phyloP scores from a whole-genome alignment of 2,113 vertebrate genomes.

The Turnix velox region DNA sequence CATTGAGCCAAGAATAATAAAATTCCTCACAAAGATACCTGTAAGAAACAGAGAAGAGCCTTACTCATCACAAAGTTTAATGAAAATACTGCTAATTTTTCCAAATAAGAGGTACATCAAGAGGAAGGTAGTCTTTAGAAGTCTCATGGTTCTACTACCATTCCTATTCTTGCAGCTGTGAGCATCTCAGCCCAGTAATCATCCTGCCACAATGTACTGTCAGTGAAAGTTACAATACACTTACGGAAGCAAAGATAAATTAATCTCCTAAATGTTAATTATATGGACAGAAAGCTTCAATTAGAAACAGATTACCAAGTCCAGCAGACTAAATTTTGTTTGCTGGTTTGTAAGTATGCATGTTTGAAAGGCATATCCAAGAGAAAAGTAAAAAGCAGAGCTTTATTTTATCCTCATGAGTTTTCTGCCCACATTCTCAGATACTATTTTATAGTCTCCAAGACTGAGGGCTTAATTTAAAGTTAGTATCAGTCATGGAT shows the following conservation, averaged over 20 bases:
- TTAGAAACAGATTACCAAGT: not conserved
- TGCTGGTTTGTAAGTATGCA: accelerated
- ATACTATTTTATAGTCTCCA: not conserved
- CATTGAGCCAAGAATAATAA: not conserved
- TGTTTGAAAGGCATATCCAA: not conserved
- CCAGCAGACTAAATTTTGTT: not conserved
- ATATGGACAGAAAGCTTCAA: not conserved
- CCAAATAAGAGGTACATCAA: not conserved
- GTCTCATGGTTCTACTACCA: not conserved
- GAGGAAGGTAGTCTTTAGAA: not conserved
- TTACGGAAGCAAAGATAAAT: not conserved
- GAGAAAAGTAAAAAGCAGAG: not conserved
- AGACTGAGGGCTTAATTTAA: not conserved
- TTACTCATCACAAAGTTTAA: not conserved
- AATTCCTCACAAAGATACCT: not conserved
- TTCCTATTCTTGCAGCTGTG: not conserved
- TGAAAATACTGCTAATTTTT: not conserved
- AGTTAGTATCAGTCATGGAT: not conserved
- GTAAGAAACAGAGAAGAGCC: not conserved
- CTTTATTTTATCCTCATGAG: not conserved
- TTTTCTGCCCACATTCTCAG: not conserved
- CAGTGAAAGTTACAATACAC: not conserved
- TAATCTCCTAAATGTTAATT: not conserved
- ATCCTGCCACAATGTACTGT: not conserved
- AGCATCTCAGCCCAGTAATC: not conserved